Evolutionary conservation across 1,140 invertebrate genomes (phyloP).

Genomic region (Limonius californicus): DNA sequence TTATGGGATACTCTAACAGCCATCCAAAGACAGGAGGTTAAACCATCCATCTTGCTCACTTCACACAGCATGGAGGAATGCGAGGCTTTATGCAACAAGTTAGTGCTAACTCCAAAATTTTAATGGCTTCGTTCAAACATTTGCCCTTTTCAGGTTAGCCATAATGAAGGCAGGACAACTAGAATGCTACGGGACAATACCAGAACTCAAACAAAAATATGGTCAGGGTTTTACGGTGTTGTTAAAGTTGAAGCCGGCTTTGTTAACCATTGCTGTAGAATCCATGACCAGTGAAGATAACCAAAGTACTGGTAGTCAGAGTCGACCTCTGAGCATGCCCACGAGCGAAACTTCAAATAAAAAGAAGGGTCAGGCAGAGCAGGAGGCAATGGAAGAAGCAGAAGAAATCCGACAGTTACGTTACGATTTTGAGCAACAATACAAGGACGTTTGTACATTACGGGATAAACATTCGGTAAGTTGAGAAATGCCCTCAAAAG

Average conservation of each 20-base stretch:
- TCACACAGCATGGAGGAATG: conserved; percentile 85
- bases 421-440: conserved; percentile 20
- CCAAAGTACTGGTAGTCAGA: neutral
- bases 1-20: conserved; percentile 59
- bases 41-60: conserved; percentile 55
- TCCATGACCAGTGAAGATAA: neutral
- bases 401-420: conserved; percentile 18
- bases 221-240: conserved; percentile 51
- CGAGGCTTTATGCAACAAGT: conserved; percentile 66
- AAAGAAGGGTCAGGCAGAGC: neutral
- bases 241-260: conserved; percentile 40
- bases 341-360: neutral
- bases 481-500: neutral
- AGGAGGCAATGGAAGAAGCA: neutral
- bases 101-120: conserved; percentile 18
- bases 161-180: conserved; percentile 80
- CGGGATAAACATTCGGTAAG: conserved; percentile 32
- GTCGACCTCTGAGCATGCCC: neutral
- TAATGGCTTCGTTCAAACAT: neutral
- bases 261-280: neutral
- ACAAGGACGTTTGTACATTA: conserved; percentile 18
- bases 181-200: conserved; percentile 50
- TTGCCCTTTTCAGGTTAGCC: conserved; percentile 54
- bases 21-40: conserved; percentile 46
- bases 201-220: conserved; percentile 48